Conservation (phyloP, 2,888 invertebrate species). For the Baccha elongata region DNA sequence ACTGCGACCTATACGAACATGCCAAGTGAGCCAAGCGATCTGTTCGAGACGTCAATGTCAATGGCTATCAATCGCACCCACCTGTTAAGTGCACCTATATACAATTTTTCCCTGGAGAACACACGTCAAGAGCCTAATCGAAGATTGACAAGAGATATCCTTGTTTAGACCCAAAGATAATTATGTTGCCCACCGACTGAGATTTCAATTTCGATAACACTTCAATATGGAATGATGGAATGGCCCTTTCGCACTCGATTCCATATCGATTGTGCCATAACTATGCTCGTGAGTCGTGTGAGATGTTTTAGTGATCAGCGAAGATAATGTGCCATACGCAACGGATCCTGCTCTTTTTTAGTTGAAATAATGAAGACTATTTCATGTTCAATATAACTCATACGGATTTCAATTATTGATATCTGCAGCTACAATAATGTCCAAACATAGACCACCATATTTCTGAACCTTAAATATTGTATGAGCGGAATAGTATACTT, state of each 20-base stretch:
- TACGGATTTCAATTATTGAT: conserved; percentile 73
- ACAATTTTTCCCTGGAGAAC: conserved; percentile 57
- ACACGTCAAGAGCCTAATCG: conserved; percentile 47
- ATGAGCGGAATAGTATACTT: conserved; percentile 16
- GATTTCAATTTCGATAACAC: conserved; percentile 69
- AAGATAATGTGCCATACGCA: neutral
- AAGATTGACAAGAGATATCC: conserved; percentile 67
- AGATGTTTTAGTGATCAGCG: neutral
- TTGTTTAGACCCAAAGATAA: conserved; percentile 63
- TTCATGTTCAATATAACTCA: conserved; percentile 56
- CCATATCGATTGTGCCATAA: neutral
- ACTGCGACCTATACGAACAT: conserved; percentile 1
- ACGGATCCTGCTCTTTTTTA: neutral
- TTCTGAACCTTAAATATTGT: conserved; percentile 8
- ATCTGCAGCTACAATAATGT: conserved; percentile 46
- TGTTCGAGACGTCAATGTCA: conserved; percentile 18
- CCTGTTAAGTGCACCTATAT: conserved; percentile 44
- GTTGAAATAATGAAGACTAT: conserved; percentile 30
- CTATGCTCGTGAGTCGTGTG: neutral
- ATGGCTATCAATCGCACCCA: conserved; percentile 52
- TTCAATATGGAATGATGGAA: neutral
- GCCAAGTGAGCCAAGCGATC: no score
- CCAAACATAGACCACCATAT: conserved; percentile 62
- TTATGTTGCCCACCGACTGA: conserved; percentile 65
- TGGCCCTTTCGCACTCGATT: neutral